Percentiles rank a stretch among this genome's conserved stretches.
Conservation (phyloP, 1,140 invertebrate genomes). For the Sogatella furcifera region DNA sequence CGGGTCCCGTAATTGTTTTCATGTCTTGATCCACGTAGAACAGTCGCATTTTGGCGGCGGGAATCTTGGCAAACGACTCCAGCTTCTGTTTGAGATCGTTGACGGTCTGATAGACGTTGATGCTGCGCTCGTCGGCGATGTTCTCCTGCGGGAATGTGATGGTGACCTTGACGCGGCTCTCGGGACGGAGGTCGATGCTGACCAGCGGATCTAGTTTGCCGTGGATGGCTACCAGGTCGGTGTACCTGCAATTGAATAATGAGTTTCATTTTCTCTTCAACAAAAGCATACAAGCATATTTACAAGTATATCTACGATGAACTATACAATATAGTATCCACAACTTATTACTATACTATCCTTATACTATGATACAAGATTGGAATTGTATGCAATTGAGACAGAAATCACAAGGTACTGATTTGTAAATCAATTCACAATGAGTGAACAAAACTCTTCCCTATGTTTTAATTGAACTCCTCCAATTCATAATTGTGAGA, state of each 20-base stretch:
- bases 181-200: slow-evolving; percentile 71
- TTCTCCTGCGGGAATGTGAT: slow-evolving; percentile 66
- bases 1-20: slow-evolving; percentile 49
- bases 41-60: slow-evolving; percentile 69
- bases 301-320: too few species aligned
- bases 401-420: too few species aligned
- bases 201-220: slow-evolving; percentile 79
- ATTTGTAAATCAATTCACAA: too few species aligned
- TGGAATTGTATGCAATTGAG: too few species aligned
- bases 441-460: too few species aligned
- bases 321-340: too few species aligned
- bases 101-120: slow-evolving; percentile 36
- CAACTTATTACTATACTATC: too few species aligned
- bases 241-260: slow-evolving; percentile 66
- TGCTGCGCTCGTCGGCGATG: slow-evolving; percentile 37
- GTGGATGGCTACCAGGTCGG: slow-evolving; percentile 66
- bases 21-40: slow-evolving; percentile 65
- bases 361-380: too few species aligned
- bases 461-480: too few species aligned
- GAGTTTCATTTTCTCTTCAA: too few species aligned
- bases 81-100: slow-evolving; percentile 68
- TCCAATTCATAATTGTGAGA: too few species aligned
- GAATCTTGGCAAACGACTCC: slow-evolving; percentile 66
- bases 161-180: slow-evolving; percentile 73
- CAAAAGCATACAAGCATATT: too few species aligned